Evolutionary conservation across 2,113 vertebrate species (phyloP), one percentile per base, ranked within the genome.

Genomic region (Rynchops niger): DNA sequence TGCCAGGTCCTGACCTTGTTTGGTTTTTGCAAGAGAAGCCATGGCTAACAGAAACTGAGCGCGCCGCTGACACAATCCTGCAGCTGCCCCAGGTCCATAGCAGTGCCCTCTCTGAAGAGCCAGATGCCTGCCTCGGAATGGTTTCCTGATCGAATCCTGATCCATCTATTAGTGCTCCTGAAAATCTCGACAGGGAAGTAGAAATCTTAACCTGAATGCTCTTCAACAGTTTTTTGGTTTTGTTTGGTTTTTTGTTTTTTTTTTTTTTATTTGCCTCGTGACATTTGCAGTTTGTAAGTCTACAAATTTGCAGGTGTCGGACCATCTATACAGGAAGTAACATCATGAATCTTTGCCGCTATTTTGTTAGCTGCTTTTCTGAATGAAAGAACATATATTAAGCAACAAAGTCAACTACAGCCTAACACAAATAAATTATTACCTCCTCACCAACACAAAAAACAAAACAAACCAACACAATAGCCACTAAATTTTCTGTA

Each of bases 1-100:
- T 84, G 61, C 83, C 83, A 87, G 69, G 40, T 82, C 72, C 88
- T 82, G 88, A 93, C 56, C 80, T 86, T 78, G 94, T 25, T 95
- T 83, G 42, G 26, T 11, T 94, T 78, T 52, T 36, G 47, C 73
- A 88, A 63, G 61, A 74, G 49, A 88, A 90, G 83, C 4, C 72
- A 36, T 8, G 66, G 52, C 40, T 76, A 59, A 49, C 47, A 61
- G 20, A 71, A 81, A 53, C 36, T 12, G 42, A 80, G 58, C 14
- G 36, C 5, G 42, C 13, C 63, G 56, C 62, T 50, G 70, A 58
- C 12, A 29, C 38, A 62, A 66, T 10, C 52, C 71, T 34, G 58
- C 70, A 40, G 65, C 56, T 82, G 65, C 77, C 55, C 52, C 50
- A 21, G 15, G 7, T 5, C 40, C 81, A 25, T 1, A 53, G 82